Conservation (phyloP, 2,888 invertebrate genomes). For the Iphiclides podalirius region DNA sequence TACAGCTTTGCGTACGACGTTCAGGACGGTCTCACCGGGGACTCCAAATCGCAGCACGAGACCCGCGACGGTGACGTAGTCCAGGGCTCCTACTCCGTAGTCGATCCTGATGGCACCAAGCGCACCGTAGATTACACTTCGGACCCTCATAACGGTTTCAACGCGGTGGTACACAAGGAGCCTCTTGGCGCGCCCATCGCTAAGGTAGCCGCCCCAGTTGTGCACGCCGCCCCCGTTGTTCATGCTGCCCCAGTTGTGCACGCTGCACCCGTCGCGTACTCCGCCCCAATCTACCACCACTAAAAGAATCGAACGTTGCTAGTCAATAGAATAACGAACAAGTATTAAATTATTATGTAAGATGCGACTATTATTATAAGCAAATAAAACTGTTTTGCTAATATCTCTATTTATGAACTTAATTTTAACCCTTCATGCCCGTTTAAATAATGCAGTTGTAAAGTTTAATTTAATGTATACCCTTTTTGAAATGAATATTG, state of each 20-base stretch:
- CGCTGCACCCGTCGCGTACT: constrained; percentile 44
- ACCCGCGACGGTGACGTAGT: constrained; percentile 62
- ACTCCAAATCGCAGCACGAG: constrained; percentile 63
- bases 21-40: constrained; percentile 61
- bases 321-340: constrained; percentile 32
- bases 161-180: constrained; percentile 63
- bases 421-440: too few species aligned
- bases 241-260: constrained; percentile 39
- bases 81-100: constrained; percentile 63
- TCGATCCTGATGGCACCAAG: constrained; percentile 63
- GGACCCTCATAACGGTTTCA: constrained; percentile 64
- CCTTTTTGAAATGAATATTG: too few species aligned
- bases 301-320: constrained; percentile 26
- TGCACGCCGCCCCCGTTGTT: constrained; percentile 33
- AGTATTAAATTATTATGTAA: constrained; percentile 23
- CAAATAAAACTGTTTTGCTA: constrained; percentile 8
- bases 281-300: constrained; percentile 34
- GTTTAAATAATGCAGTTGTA: too few species aligned
- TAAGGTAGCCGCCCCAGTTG: constrained; percentile 39
- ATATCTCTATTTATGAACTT: neutral
- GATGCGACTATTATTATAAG: constrained; percentile 9
- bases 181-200: constrained; percentile 46
- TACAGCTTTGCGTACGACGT: constrained; percentile 74
- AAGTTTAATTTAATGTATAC: too few species aligned
- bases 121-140: constrained; percentile 66